phyloP scores from a whole-genome alignment of 2,797 vertebrate species.

The Jordanella pulchra region DNA sequence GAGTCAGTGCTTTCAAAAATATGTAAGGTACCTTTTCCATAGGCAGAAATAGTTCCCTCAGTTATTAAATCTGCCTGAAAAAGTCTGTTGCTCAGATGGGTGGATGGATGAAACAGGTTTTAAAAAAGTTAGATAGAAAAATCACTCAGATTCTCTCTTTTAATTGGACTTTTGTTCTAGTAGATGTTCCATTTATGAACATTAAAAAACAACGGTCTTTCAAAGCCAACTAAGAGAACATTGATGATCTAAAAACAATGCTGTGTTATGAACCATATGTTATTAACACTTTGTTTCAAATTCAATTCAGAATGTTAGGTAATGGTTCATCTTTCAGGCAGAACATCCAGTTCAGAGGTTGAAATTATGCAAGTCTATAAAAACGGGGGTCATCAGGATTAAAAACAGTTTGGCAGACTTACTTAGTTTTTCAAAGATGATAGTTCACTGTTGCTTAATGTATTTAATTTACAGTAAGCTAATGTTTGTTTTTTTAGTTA shows the following conservation, averaged over 20 bases:
- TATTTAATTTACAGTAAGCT: not conserved
- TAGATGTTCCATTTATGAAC: not conserved
- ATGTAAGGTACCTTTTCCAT: too few species aligned
- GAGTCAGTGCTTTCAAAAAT: too few species aligned
- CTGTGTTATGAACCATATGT: not conserved
- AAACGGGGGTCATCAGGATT: not conserved
- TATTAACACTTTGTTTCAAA: not conserved
- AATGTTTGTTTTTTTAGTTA: not conserved
- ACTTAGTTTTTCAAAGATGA: not conserved
- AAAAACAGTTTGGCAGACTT: not conserved
- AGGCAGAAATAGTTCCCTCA: too few species aligned
- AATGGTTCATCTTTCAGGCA: not conserved
- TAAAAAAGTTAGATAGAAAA: not conserved
- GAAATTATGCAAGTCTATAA: not conserved
- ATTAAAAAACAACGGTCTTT: not conserved
- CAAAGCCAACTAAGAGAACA: not conserved
- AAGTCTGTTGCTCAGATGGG: too few species aligned
- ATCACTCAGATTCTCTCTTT: not conserved
- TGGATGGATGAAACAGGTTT: not conserved
- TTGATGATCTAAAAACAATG: not conserved
- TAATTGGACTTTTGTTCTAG: not conserved
- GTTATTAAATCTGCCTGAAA: too few species aligned
- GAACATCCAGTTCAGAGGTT: not conserved
- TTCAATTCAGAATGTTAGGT: not conserved
- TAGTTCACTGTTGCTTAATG: not conserved